Evolutionary conservation across 2,888 invertebrate genomes (phyloP).

Genomic region (Unio pictorum): DNA sequence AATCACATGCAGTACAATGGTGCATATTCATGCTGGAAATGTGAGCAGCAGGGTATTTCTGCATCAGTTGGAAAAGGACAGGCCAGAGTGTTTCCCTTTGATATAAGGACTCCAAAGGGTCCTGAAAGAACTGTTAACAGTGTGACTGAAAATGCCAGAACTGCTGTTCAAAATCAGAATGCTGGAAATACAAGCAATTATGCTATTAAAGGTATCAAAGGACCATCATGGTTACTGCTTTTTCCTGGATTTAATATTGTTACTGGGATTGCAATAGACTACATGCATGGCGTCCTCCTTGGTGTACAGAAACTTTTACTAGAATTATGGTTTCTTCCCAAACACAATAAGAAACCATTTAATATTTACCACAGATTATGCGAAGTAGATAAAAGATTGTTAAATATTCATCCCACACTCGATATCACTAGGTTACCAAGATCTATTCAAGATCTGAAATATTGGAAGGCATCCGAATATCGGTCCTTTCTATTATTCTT

Average conservation of each 20-base stretch:
- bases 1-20: no score
- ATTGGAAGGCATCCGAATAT: conserved; percentile 18
- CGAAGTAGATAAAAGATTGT: not conserved
- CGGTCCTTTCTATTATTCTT: no score
- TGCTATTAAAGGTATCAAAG: conserved; percentile 8
- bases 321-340: conserved; percentile 19
- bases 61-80: no score
- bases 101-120: no score
- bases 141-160: no score
- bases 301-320: conserved; percentile 27
- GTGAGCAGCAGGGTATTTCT: no score
- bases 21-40: no score
- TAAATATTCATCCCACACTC: conserved; percentile 13
- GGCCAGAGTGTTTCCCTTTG: no score
- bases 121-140: no score
- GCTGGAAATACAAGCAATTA: conserved; percentile 21
- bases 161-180: no score
- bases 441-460: conserved; percentile 6
- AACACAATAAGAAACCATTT: conserved; percentile 11
- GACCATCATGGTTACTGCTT: conserved; percentile 2
- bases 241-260: conserved; percentile 9
- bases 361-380: conserved; percentile 8
- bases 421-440: conserved; percentile 21
- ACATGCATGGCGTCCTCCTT: conserved; percentile 33
- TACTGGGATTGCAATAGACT: conserved; percentile 21